Percentiles rank a stretch among this genome's conserved stretches.
Evolutionary conservation across 2,888 invertebrate genomes (phyloP).

Genomic region (Cabera pusaria): DNA sequence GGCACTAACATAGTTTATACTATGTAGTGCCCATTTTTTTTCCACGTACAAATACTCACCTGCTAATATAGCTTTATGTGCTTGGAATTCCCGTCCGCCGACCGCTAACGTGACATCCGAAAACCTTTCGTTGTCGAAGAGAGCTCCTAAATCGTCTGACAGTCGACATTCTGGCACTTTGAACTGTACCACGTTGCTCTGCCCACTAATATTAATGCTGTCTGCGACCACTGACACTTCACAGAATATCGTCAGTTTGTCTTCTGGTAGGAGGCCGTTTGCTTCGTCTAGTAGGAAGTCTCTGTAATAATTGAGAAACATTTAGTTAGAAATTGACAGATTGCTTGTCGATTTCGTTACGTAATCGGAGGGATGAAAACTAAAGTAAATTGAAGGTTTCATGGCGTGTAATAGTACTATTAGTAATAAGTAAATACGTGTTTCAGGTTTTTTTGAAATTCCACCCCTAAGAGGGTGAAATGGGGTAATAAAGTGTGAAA

Average conservation of each 20-base stretch:
- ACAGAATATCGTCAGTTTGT: slow-evolving; percentile 99
- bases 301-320: slow-evolving; percentile 75
- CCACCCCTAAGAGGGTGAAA: too few species aligned
- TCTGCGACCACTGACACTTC: slow-evolving; percentile 98
- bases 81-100: slow-evolving; percentile 94
- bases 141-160: slow-evolving; percentile 96
- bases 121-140: slow-evolving; percentile 98
- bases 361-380: too few species aligned
- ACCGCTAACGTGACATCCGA: slow-evolving; percentile 98
- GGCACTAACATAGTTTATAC: too few species aligned
- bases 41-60: slow-evolving; percentile 73
- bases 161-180: slow-evolving; percentile 97
- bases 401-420: too few species aligned
- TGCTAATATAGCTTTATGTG: slow-evolving; percentile 98
- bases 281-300: slow-evolving; percentile 99
- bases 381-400: too few species aligned
- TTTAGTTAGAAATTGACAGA: slow-evolving; percentile 7
- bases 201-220: slow-evolving; percentile 99
- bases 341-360: too few species aligned
- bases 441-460: too few species aligned
- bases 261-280: slow-evolving; percentile 98
- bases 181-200: slow-evolving; percentile 98
- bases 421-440: too few species aligned
- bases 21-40: not conserved
- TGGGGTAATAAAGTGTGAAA: too few species aligned